Conservation (phyloP, 1,140 invertebrate genomes). For the Drosophila serrata region DNA sequence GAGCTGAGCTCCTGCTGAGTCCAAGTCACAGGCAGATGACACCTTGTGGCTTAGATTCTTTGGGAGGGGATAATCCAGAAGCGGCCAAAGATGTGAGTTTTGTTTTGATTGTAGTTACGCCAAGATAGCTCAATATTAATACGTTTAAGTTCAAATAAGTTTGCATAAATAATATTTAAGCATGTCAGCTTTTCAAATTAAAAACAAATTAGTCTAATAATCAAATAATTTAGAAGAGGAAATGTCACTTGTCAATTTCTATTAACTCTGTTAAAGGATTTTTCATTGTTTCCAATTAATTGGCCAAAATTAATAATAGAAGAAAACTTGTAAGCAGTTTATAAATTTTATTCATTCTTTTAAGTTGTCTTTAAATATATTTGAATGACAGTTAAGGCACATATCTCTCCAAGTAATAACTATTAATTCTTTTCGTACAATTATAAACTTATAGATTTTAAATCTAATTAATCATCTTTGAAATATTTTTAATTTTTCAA, state of each 20-base stretch:
- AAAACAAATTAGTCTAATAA: background rate
- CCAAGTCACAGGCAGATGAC: constrained; percentile 82
- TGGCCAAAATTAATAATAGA: too few relatives aligned
- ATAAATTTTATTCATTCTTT: too few relatives aligned
- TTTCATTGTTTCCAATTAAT: too few relatives aligned
- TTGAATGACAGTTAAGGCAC: too few relatives aligned
- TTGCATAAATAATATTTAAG: background rate
- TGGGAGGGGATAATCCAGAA: constrained; percentile 27
- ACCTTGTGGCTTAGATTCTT: constrained; percentile 58
- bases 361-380: too few relatives aligned
- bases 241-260: background rate
- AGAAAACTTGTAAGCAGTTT: too few relatives aligned
- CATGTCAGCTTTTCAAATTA: background rate
- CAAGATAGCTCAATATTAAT: too few relatives aligned
- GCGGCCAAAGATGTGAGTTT: constrained; percentile 39
- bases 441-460: background rate
- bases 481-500: background rate
- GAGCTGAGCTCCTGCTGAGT: constrained; percentile 73
- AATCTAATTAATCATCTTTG: too few relatives aligned
- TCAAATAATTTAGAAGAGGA: too few relatives aligned
- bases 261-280: too few relatives aligned
- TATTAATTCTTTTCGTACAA: background rate
- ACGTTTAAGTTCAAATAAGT: background rate
- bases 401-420: too few relatives aligned
- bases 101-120: too few relatives aligned